Evolutionary conservation across 2,888 invertebrate genomes (phyloP), one percentile per base, ranked within the genome.

Genomic region (Scrobipalpa atriplicella): DNA sequence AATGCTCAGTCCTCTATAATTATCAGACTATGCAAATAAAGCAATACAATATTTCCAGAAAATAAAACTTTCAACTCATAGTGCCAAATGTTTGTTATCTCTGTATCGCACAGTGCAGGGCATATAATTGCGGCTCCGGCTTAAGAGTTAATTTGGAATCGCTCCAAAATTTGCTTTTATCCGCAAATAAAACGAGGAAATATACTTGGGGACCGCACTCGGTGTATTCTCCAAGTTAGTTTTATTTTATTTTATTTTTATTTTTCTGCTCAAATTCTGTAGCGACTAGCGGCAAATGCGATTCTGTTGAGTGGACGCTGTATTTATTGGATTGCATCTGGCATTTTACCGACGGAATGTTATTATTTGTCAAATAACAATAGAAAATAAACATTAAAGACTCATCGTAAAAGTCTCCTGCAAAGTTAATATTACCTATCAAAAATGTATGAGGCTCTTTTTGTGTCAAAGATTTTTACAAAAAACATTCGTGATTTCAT

Each of bases 121-220:
- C 85, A 82, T 79, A 85, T 86, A 88, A 89, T 86, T 84, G 86
- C 82, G 77, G 79, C 77, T 75, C 77, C 77, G 73, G 77, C 79
- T 81, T 88, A 87, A 89, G 87, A 89, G 90, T 88, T 89, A 89
- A 90, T 90, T 91, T 90, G 90, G 90, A 87, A 73, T 72, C 74
- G 70, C 78, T 85, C 90, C 90, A 91, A 90, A 85, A 80, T 85
- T 80, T 76, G 82, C 82, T 82, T 85, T 86, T 87, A 87, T 82
- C 78, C 79, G 73, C 80, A 81, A 85, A 87, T 87, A 87, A 86
- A 86, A 89, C 38, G 81, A 84, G 77, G 69, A 71, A 71, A 72
- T 56, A 72, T 77, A 72, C 72, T 69, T 72, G 68, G 56, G 41
- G 43, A 64, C 56, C 38, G 64, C 21, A 56, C 16, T 51, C 13